A percentile compares a stretch with the other conserved stretches of the same genome.
Evolutionary conservation across 2,888 invertebrate species (phyloP).

Genomic region (Cryptocheilus praepositus): DNA sequence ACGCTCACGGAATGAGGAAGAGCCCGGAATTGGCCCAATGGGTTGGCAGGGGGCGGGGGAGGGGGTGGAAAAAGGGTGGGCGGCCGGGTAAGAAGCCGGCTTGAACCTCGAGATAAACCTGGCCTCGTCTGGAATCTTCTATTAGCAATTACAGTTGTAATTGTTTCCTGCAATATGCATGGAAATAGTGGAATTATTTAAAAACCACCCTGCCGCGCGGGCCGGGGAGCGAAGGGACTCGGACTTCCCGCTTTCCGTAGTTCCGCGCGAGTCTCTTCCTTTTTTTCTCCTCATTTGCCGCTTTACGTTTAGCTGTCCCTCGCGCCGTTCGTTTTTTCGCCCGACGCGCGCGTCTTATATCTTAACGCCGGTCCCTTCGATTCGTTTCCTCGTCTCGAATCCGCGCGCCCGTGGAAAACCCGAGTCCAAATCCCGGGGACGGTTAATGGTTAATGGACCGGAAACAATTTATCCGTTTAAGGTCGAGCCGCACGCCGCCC

Average conservation of each 20-base stretch:
- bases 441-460: slow-evolving; percentile 70
- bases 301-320: slow-evolving; percentile 3
- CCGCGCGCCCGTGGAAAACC: slow-evolving; percentile 52
- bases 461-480: slow-evolving; percentile 69
- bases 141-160: slow-evolving; percentile 75
- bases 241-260: slow-evolving; percentile 27
- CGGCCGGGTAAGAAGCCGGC: slow-evolving; percentile 55
- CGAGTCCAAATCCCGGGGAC: slow-evolving; percentile 63
- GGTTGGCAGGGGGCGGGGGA: slow-evolving; percentile 26
- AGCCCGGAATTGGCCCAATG: slow-evolving; percentile 1
- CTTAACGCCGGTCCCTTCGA: slow-evolving; percentile 46
- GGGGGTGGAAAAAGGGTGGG: slow-evolving; percentile 35
- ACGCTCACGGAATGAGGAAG: too few relatives aligned
- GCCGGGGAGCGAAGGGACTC: slow-evolving; percentile 29
- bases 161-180: slow-evolving; percentile 75
- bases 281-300: slow-evolving; percentile 7
- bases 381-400: slow-evolving; percentile 51
- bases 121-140: slow-evolving; percentile 74
- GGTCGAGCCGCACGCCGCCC: slow-evolving; percentile 23
- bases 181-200: slow-evolving; percentile 75
- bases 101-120: slow-evolving; percentile 71
- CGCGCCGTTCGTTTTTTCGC: slow-evolving; percentile 19
- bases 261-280: slow-evolving; percentile 28
- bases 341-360: slow-evolving; percentile 36
- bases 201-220: slow-evolving; percentile 65